These are phyloP conservation scores for Spea bombifrons DNA, from an alignment of 2,113 vertebrate species.

Conservation along the genomic window DNA sequence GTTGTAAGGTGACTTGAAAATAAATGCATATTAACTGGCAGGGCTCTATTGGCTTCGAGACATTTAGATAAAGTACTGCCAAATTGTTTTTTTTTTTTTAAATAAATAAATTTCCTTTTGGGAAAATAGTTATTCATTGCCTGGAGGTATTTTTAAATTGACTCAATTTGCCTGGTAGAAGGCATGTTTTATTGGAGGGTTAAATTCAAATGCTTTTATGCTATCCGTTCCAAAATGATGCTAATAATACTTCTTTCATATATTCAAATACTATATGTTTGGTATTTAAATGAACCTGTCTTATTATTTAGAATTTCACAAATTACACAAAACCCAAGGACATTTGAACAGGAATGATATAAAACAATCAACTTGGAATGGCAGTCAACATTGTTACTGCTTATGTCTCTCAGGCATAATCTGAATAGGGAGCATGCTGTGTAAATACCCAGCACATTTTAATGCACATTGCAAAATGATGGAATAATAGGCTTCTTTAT, in stretches of 20 bases:
- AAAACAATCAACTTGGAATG: neutral
- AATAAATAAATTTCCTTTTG: conserved; percentile 1
- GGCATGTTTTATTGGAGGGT: neutral
- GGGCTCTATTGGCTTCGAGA: neutral
- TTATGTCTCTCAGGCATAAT: neutral
- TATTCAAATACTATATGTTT: neutral
- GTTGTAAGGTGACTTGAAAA: neutral
- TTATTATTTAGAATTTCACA: neutral
- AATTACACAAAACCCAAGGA: neutral
- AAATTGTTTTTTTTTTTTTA: conserved; percentile 1
- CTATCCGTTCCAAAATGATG: neutral
- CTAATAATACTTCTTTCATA: neutral
- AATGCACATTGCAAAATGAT: neutral
- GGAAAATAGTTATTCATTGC: neutral
- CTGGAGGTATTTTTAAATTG: conserved; percentile 4
- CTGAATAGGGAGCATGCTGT: neutral
- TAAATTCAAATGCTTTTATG: neutral
- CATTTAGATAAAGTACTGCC: conserved; percentile 5
- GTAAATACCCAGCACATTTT: neutral
- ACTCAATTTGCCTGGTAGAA: neutral
- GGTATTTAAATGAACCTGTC: neutral
- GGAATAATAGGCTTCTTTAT: neutral
- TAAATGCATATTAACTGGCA: neutral
- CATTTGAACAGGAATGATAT: neutral
- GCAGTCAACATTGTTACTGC: neutral